A percentile compares a stretch with the other conserved stretches of the same genome.
phyloP scores from a whole-genome alignment of 1,140 invertebrate species.

The Stenopsyche tienmushanensis region DNA sequence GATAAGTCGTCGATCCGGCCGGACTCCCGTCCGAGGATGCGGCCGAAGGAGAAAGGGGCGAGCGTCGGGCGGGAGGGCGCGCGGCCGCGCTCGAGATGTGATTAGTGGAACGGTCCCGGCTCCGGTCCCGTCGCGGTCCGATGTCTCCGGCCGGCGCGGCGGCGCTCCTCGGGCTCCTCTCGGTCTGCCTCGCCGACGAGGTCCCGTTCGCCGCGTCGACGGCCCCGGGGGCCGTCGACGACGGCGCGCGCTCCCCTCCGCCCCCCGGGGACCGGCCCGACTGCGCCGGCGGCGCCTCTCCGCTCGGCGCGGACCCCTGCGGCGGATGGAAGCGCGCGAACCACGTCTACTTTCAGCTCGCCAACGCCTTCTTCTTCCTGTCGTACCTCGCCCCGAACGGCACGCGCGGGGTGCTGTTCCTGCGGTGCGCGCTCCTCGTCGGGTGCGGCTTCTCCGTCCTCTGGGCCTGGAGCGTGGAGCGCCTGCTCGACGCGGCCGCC shows the following conservation, averaged over 20 bases:
- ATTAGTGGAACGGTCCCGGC: too few species aligned
- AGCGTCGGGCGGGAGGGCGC: too few species aligned
- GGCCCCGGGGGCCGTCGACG: conserved; percentile 26
- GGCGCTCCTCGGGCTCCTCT: too few species aligned
- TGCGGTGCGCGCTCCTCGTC: conserved; percentile 72
- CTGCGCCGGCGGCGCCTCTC: conserved; percentile 28
- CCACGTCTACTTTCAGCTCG: conserved; percentile 80
- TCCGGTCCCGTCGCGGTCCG: too few species aligned
- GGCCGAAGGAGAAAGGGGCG: too few species aligned
- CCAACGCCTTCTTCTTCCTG: conserved; percentile 78
- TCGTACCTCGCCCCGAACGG: conserved; percentile 79
- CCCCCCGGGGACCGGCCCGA: conserved; percentile 33
- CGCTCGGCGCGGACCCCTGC: conserved; percentile 54
- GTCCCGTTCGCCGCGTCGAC: too few species aligned
- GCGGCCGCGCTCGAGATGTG: too few species aligned
- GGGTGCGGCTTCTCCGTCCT: conserved; percentile 76
- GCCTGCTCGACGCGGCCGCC: conserved; percentile 80
- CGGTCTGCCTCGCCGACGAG: too few species aligned
- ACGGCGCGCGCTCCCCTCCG: conserved; percentile 21
- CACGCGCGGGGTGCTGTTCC: conserved; percentile 75
- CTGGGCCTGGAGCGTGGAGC: conserved; percentile 83
- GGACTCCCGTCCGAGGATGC: too few species aligned
- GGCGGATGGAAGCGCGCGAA: conserved; percentile 62
- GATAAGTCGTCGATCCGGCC: too few species aligned
- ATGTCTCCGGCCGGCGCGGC: too few species aligned